Evolutionary conservation across 2,888 invertebrate genomes (phyloP), one percentile per base, ranked within the genome.

Genomic region (Amphipoea oculea): DNA sequence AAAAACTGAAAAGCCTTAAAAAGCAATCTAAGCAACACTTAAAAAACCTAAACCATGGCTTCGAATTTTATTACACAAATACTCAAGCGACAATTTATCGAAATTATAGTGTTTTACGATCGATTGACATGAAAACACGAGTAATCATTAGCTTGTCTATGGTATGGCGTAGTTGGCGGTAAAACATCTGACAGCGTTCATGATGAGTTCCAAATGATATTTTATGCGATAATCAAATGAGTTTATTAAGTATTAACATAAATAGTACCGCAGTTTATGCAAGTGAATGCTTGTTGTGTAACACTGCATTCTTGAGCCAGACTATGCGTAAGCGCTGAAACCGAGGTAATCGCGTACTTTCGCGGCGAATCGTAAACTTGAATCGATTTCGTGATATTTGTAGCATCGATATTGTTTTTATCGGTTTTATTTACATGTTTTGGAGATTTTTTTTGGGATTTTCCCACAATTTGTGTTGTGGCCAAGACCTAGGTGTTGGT

Each of bases 311-410:
- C 95, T 92, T 93, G 93, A 81, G 89, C 91, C 88, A 82, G 89
- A 88, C 91, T 91, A 92, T 93, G 94, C 95, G 95, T 94, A 94
- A 91, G 93, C 93, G 92, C 91, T 92, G 92, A 93, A 93, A 86
- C 81, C 85, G 84, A 88, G 86, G 87, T 79, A 88, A 89, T 89
- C 85, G 83, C 89, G 86, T 80, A 89, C 89, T 86, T 87, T 90
- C 86, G 89, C 88, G 72, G 81, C 84, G 82, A 90, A 90, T 90
- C 89, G 92, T 90, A 90, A 90, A 91, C 88, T 89, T 85, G 81
- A 88, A 84, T 87, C 87, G 84, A 89, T 89, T 90, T 89, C 88
- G 84, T 84, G 86, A 84, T 89, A 81, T 84, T 88, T 82, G 88
- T 84, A 88, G 84, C 83, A 88, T 89, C 86, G 73, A 75, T 85